Percentiles rank a stretch among this genome's conserved stretches.
Evolutionary conservation across 2,888 invertebrate genomes (phyloP).

Genomic region (Rhogogaster chlorosoma): DNA sequence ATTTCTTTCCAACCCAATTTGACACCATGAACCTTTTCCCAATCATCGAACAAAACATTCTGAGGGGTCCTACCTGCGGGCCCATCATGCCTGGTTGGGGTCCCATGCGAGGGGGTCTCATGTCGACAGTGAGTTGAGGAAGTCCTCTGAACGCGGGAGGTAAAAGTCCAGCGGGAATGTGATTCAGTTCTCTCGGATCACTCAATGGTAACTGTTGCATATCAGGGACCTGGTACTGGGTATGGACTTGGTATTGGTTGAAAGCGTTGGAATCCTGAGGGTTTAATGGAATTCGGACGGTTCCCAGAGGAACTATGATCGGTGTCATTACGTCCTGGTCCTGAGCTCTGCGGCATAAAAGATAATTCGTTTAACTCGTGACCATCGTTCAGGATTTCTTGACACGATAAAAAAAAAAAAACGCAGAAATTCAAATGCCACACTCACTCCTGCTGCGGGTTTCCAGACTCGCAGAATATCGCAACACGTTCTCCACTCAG

Average conservation of each 20-base stretch:
- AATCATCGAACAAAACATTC: neutral
- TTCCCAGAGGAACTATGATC: conserved; percentile 73
- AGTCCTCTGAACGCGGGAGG: conserved; percentile 69
- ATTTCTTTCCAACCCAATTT: neutral
- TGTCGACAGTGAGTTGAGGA: conserved; percentile 70
- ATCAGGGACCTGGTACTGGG: conserved; percentile 72
- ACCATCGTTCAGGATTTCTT: neutral
- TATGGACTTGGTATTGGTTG: conserved; percentile 71
- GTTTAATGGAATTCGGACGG: conserved; percentile 72
- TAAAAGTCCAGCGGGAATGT: conserved; percentile 67
- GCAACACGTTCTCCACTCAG: conserved; percentile 92
- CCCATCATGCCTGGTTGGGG: conserved; percentile 60
- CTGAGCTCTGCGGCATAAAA: conserved; percentile 65
- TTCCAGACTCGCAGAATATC: conserved; percentile 93
- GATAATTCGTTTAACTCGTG: neutral
- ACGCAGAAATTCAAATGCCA: neutral
- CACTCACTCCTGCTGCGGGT: conserved; percentile 81
- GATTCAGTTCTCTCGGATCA: conserved; percentile 70
- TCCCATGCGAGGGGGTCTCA: conserved; percentile 70
- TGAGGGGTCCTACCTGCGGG: conserved; percentile 58
- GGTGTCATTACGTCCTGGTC: conserved; percentile 74
- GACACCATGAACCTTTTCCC: neutral
- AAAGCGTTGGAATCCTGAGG: conserved; percentile 68
- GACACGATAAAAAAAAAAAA: neutral
- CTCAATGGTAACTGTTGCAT: conserved; percentile 70